Conservation (phyloP, 2,797 vertebrate genomes). For the Heliangelus exortis region DNA sequence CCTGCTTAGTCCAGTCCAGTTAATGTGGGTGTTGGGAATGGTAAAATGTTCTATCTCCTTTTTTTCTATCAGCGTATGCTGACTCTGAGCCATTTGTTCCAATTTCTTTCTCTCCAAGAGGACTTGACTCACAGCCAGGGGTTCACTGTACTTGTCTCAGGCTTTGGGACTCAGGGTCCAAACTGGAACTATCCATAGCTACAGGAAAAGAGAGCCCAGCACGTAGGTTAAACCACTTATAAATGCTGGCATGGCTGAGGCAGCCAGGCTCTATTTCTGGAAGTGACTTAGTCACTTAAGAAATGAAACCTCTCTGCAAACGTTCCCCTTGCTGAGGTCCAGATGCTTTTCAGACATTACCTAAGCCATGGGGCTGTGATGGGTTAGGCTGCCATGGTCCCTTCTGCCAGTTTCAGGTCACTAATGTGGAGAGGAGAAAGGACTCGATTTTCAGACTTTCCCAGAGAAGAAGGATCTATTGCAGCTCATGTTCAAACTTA, state of each 20-base stretch:
- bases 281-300: slow-evolving; percentile 22
- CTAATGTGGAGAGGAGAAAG: neutral
- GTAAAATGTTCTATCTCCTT: neutral
- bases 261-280: slow-evolving; percentile 41
- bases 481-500: neutral
- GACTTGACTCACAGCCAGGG: neutral
- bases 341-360: slow-evolving; percentile 54
- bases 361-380: slow-evolving; percentile 33
- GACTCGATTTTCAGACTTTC: neutral
- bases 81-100: neutral
- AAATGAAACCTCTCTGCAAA: neutral
- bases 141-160: neutral
- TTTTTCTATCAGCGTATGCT: neutral
- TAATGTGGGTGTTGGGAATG: neutral
- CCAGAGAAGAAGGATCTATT: neutral
- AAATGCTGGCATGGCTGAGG: slow-evolving; percentile 12
- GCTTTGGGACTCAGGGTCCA: neutral
- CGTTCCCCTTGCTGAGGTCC: neutral
- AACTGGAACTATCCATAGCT: neutral
- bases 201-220: slow-evolving; percentile 25
- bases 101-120: neutral
- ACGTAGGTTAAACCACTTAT: slow-evolving; percentile 7
- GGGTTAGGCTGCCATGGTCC: slow-evolving; percentile 9
- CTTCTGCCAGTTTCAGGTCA: neutral
- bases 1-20: neutral